Evolutionary conservation across 2,797 vertebrate species (phyloP), one percentile per base, ranked within the genome.

Genomic region (Scomberomorus guttatus): DNA sequence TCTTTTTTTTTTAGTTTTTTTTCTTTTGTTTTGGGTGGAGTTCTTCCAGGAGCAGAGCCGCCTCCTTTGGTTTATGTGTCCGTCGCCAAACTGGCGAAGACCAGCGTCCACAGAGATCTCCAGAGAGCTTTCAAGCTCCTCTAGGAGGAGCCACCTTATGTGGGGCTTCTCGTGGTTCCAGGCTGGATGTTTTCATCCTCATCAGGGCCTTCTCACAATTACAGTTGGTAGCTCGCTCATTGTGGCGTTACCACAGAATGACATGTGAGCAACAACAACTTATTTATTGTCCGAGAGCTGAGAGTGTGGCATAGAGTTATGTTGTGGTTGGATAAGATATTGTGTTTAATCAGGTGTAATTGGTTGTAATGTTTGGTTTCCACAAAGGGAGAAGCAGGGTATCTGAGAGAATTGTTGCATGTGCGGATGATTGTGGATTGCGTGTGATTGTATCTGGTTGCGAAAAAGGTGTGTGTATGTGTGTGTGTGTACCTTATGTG

Each of bases 121-220:
- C 25, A 29, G 60, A 72, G 85, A 79, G 44, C 59, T 55, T 34
- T 66, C 37, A 20, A 51, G 54, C 55, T 77, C 58, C 24, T 72
- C 73, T 44, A 62, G 67, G 27, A 73, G 59, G 52, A 84, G 44
- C 59, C 56, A 39, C 32, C 68, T 79, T 51, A 13, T 13, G 44
- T 20, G 27, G 27, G 72, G 65, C 48, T 57, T 48, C 13, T 66
- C 32, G 27, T 20, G 46, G 14, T 50, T 68, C 27, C 56, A 46
- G 59, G 46, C 25, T 73, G 13, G 29, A 60, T 52, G 75, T 63
- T 63, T 20, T 55, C 32, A 63, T 64, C 70, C 3, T 60, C 34
- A 61, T 64, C 39, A 14, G 15, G 15, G 24, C 39, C n/a, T 56
- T 24, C 60, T 74, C 24, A 34, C 59, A 71, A 42, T 29, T 46